Evolutionary conservation across 2,113 vertebrate species (phyloP), one percentile per base, ranked within the genome.

Genomic region (Australoheros scitulus): DNA sequence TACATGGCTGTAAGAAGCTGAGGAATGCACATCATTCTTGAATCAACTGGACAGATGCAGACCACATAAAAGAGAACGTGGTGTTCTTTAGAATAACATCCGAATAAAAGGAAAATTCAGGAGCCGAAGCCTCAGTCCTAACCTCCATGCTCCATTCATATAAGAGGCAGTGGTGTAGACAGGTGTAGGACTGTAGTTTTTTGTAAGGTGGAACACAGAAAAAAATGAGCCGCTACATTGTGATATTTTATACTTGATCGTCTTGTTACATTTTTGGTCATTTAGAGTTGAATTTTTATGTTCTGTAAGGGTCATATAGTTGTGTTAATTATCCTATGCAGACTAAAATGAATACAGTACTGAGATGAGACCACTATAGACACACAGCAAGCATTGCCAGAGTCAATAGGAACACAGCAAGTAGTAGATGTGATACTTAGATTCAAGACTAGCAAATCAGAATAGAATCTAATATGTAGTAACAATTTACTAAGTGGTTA

Each of bases 51-150:
- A 92, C 88, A 88, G 63, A 64, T 61, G 24, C 81, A 76, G 84
- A 88, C 91, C 84, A 60, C 87, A 79, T 87, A 81, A 86, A 77
- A 65, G 52, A 86, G 63, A 89, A 64, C 77, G 78, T 41, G 79
- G 50, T 81, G 84, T 86, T 92, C 78, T 87, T 80, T 77, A 80
- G 60, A 92, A 89, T 81, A 90, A 91, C 84, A 89, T 86, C 83
- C 79, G 38, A 74, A 81, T 80, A 83, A 79, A 91, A 58, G 36
- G 70, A 86, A 85, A 82, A 80, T 58, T 43, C 77, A 84, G 90
- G 57, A 77, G 87, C 78, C 60, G 34, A 65, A 76, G 41, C 81
- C 36, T 85, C 41, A 14, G 76, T 61, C 59, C 68, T 32, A 74
- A 36, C 61, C 58, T 84, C 47, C 32, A 36, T 15, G 29, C 24